Conservation (phyloP, 2,888 invertebrate genomes). For the Tetrapedia diversipes region DNA sequence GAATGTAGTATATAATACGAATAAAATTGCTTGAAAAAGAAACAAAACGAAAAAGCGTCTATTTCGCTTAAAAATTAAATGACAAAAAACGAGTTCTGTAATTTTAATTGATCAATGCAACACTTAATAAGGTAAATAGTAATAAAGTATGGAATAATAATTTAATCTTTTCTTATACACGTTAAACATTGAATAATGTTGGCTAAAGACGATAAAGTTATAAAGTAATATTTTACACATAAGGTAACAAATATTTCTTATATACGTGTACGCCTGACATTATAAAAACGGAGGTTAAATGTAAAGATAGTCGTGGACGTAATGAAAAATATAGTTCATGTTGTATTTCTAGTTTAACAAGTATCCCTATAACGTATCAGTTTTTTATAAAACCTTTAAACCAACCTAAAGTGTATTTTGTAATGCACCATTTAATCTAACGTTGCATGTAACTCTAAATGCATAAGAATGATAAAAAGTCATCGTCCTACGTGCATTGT, state of each 20-base stretch:
- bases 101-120: too few species aligned
- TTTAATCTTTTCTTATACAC: not conserved
- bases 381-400: not conserved
- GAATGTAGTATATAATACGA: not conserved
- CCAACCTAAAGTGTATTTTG: not conserved
- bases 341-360: not conserved
- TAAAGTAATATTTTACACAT: not conserved
- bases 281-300: conserved; percentile 15
- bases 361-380: not conserved
- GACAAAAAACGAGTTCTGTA: too few species aligned
- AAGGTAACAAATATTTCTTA: not conserved
- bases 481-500: not conserved
- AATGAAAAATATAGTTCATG: not conserved
- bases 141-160: not conserved
- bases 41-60: not conserved
- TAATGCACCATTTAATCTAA: not conserved
- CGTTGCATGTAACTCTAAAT: not conserved
- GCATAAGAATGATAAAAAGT: conserved; percentile 8
- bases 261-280: not conserved
- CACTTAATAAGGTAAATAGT: too few species aligned
- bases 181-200: not conserved
- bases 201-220: not conserved
- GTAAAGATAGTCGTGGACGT: conserved; percentile 21
- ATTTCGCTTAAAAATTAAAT: not conserved
- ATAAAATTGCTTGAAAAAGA: not conserved